Base-by-base conservation (phyloP, 2,888 invertebrate species). In the Lydus trimaculatus region DNA sequence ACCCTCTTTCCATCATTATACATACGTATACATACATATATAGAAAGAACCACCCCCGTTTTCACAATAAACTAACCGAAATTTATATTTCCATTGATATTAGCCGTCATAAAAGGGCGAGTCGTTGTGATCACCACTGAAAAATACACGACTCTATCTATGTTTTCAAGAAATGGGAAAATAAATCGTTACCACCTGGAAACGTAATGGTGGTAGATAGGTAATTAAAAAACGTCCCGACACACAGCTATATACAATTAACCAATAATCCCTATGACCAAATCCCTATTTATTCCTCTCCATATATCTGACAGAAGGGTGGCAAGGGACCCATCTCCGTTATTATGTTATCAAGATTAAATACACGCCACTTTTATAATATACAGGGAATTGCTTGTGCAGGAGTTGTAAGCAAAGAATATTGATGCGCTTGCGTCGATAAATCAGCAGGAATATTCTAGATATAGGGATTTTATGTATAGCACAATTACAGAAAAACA, bases 281-380 rank as follows among this genome's bases (percentile, higher is more conserved):
- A 81, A 81, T 80, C 81, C 80, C 81, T 76, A 78, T 80, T 81
- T 81, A 81, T 82, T 81, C 79, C 80, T 80, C 80, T 78, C 79
- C 80, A 80, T 81, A 79, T 80, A 81, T 79, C 79, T 82, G 81
- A 82, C 77, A 74, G 80, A 82, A 79, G 79, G 79, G 79, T 79
- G 79, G 76, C 81, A 74, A 76, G 82, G 82, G 82, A 81, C 76
- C 80, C 76, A 82, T 82, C 80, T 78, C 79, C 76, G 79, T 80
- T 81, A 79, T 80, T 80, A 81, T 78, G 82, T 80, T 81, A 81
- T 81, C 81, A 80, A 78, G 81, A 80, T 79, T 81, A 80, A 80
- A 82, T 79, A 79, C 78, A 77, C 72, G 71, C 70, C 71, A 75
- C 75, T 75, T 78, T 78, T 78, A 76, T n/a, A n/a, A n/a, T 72